Evolutionary conservation across 2,888 invertebrate species (phyloP).

Genomic region (Conchocele bisecta): DNA sequence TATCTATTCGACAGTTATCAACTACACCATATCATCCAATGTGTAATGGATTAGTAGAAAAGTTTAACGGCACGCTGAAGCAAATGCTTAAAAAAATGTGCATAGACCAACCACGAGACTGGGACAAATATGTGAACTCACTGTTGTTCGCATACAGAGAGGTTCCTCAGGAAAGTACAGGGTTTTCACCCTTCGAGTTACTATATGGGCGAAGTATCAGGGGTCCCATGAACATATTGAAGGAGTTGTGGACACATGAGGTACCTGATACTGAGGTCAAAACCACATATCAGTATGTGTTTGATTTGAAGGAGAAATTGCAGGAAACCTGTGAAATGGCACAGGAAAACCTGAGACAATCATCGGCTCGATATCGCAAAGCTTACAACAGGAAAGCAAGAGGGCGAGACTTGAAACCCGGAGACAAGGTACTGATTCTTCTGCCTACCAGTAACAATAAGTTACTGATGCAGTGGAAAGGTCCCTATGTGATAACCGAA

Average conservation of each 20-base stretch:
- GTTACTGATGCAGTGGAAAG: slow-evolving; percentile 47
- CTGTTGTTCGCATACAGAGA: slow-evolving; percentile 50
- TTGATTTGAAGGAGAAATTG: slow-evolving; percentile 22
- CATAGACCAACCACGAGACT: slow-evolving; percentile 25
- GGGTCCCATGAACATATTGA: slow-evolving; percentile 52
- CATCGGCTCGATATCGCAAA: slow-evolving; percentile 5
- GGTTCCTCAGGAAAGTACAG: slow-evolving; percentile 40
- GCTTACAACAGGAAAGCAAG: slow-evolving; percentile 39
- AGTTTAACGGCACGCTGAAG: slow-evolving; percentile 54
- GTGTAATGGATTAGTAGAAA: slow-evolving; percentile 50
- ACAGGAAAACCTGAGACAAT: slow-evolving; percentile 15
- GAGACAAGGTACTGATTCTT: slow-evolving; percentile 47
- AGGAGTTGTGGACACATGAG: slow-evolving; percentile 42
- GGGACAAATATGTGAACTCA: slow-evolving; percentile 39
- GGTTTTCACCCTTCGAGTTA: slow-evolving; percentile 49
- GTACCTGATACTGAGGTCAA: slow-evolving; percentile 19
- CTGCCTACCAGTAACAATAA: slow-evolving; percentile 49
- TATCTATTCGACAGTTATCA: slow-evolving; percentile 25
- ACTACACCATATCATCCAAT: slow-evolving; percentile 54
- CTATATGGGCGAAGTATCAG: slow-evolving; percentile 46
- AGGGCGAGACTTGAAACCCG: slow-evolving; percentile 21
- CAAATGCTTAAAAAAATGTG: slow-evolving; percentile 35
- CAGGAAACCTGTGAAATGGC: slow-evolving; percentile 35
- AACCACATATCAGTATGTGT: slow-evolving; percentile 21
- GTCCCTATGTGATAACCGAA: slow-evolving; percentile 38